Evolutionary conservation across 2,113 vertebrate species (phyloP), one percentile per base, ranked within the genome.

Genomic region (Gymnocephalus cernua): DNA sequence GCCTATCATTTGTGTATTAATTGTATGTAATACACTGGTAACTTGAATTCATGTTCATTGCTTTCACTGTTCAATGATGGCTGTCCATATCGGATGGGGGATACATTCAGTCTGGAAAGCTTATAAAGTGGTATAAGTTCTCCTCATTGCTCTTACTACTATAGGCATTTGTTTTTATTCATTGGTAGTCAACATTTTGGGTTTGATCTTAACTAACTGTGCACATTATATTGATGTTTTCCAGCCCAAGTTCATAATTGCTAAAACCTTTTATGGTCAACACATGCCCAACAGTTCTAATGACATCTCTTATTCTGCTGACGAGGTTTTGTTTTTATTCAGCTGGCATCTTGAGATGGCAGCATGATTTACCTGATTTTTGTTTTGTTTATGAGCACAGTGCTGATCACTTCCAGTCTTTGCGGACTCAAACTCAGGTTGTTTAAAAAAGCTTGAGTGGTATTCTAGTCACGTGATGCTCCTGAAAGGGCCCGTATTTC

Each of bases 281-380:
- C 50, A 69, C 35, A 59, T 29, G 66, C 15, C 56, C 9, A 21
- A n/a, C 10, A 7, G 51, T 56, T 59, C 53, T 15, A 13, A 58
- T 8, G 12, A 32, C 38, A 23, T 48, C 51, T 47, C 38, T 62
- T n/a, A 41, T 18, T 77, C 58, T 74, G 32, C 62, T 64, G 25
- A 48, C 38, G n/a, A 58, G 12, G 5, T 74, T 68, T 63, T 63
- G 56, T 73, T 77, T 82, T 79, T 59, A 59, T 84, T 82, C 32
- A 38, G 32, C 32, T 7, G 2, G 23, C 58, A 62, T 67, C 38
- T 56, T 32, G 45, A 14, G 64, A 84, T 74, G 64, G 63, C 41
- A 63, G 65, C 9, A 18, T 67, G 75, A 74, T 62, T 82, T 41
- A 65, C 53, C 63, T 68, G 29, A 74, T 75, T 51, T 66, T 69